Percentiles rank a stretch among this genome's conserved stretches.
Conservation (phyloP, 1,140 invertebrate species). For the Apis dorsata region DNA sequence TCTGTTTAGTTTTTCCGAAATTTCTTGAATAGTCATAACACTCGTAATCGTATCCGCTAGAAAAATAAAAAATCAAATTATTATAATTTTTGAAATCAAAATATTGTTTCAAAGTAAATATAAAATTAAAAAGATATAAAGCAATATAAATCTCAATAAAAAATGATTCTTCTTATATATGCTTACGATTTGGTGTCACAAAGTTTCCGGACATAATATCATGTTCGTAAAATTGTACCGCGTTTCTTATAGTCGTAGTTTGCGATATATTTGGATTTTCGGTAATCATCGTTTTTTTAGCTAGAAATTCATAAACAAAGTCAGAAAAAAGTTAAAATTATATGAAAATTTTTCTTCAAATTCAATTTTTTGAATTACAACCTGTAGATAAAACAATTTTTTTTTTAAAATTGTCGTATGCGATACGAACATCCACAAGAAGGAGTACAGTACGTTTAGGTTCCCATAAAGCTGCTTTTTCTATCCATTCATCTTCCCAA, state of each 20-base stretch:
- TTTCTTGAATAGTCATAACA: conserved; percentile 78
- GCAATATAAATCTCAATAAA: not conserved
- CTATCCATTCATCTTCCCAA: conserved; percentile 76
- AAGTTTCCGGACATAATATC: conserved; percentile 69
- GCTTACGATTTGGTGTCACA: conserved; percentile 74
- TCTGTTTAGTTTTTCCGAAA: conserved; percentile 72
- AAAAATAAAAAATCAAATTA: conserved; percentile 4
- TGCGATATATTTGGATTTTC: conserved; percentile 77
- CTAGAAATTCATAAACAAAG: conserved; percentile 50
- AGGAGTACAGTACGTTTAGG: conserved; percentile 74
- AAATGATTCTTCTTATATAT: not conserved
- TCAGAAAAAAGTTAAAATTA: not conserved
- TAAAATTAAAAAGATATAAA: not conserved
- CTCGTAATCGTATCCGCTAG: conserved; percentile 76
- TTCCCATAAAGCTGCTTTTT: conserved; percentile 72
- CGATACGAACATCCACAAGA: conserved; percentile 75
- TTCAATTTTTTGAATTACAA: conserved; percentile 29
- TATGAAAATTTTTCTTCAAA: too few species aligned
- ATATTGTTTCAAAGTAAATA: not conserved
- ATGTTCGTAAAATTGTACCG: conserved; percentile 60
- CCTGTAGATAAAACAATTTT: conserved; percentile 69
- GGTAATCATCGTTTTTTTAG: conserved; percentile 77
- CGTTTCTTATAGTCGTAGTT: conserved; percentile 64
- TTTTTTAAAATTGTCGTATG: conserved; percentile 75
- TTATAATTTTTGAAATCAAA: not conserved